A percentile compares a stretch with the other conserved stretches of the same genome.
Evolutionary conservation across 2,113 vertebrate species (phyloP).

Genomic region (Amphiprion ocellaris): DNA sequence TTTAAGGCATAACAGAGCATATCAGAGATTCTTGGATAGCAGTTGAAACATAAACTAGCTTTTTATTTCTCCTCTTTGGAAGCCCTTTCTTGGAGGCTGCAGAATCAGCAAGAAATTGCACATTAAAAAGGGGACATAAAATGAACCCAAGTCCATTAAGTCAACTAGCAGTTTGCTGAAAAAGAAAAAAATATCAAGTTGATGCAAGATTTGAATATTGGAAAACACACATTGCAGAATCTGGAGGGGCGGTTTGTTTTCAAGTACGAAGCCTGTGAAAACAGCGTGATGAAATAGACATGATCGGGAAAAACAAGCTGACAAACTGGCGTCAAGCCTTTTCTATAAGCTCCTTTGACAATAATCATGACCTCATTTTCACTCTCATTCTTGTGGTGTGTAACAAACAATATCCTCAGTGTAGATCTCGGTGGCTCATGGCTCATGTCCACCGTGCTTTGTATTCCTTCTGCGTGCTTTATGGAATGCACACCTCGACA

Average conservation of each 20-base stretch:
- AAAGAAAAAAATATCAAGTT: conserved; percentile 3
- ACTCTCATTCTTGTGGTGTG: background rate
- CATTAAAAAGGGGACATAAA: conserved; percentile 62
- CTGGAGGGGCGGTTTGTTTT: conserved; percentile 41
- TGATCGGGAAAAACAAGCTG: conserved; percentile 10
- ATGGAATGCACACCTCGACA: background rate
- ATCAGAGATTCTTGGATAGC: conserved; percentile 46
- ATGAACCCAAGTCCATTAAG: conserved; percentile 58
- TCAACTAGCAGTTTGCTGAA: conserved; percentile 20
- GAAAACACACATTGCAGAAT: conserved; percentile 31
- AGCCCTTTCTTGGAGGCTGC: conserved; percentile 47
- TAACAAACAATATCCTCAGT: background rate
- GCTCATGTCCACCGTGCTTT: background rate
- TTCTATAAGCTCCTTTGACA: conserved; percentile 34
- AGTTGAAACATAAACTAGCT: conserved; percentile 36
- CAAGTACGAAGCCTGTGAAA: conserved; percentile 22
- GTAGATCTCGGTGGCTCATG: background rate
- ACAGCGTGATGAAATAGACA: conserved; percentile 27
- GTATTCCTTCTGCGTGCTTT: conserved; percentile 5
- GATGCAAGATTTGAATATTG: conserved; percentile 39
- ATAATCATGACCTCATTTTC: conserved; percentile 28
- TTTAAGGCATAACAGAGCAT: conserved; percentile 43
- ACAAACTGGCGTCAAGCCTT: conserved; percentile 16
- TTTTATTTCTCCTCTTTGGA: conserved; percentile 58
- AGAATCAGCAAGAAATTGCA: conserved; percentile 63